Percentiles rank a stretch among this genome's conserved stretches.
Evolutionary conservation across 2,888 invertebrate species (phyloP).

Genomic region (Troides helena): DNA sequence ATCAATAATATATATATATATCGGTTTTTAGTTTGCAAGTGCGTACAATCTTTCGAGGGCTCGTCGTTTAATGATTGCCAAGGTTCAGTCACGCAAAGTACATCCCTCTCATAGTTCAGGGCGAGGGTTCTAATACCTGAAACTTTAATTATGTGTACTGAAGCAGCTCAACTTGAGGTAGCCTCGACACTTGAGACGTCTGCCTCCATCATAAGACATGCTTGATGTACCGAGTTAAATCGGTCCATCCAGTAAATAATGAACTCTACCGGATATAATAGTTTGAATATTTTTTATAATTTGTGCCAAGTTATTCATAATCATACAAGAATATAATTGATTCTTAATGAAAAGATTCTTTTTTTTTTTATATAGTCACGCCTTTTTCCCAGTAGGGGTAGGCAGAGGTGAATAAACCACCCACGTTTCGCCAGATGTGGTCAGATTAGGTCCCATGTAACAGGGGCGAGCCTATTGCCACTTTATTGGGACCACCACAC

Average conservation of each 20-base stretch:
- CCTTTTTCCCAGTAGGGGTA: too few species aligned
- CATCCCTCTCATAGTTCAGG: background rate
- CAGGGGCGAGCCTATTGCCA: too few species aligned
- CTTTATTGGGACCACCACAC: too few species aligned
- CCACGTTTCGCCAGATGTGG: too few species aligned
- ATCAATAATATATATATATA: background rate
- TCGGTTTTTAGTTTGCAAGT: background rate
- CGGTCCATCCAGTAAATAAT: background rate
- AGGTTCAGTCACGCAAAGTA: background rate
- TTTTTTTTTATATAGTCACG: too few species aligned
- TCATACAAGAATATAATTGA: too few species aligned
- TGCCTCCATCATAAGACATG: conserved; percentile 50
- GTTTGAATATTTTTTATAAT: background rate
- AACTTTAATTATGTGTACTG: conserved; percentile 59
- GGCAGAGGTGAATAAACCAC: too few species aligned
- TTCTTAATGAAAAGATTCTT: too few species aligned
- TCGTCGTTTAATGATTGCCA: background rate
- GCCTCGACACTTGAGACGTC: conserved; percentile 71
- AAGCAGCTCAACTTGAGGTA: conserved; percentile 51
- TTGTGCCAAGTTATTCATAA: background rate
- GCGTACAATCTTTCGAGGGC: background rate
- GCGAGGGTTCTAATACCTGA: conserved; percentile 38
- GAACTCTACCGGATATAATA: background rate
- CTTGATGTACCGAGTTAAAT: conserved; percentile 33
- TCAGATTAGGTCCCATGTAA: too few species aligned